Percentiles rank a stretch among this genome's conserved stretches.
Evolutionary conservation across 2,888 invertebrate species (phyloP).

Genomic region (Nomada flava): DNA sequence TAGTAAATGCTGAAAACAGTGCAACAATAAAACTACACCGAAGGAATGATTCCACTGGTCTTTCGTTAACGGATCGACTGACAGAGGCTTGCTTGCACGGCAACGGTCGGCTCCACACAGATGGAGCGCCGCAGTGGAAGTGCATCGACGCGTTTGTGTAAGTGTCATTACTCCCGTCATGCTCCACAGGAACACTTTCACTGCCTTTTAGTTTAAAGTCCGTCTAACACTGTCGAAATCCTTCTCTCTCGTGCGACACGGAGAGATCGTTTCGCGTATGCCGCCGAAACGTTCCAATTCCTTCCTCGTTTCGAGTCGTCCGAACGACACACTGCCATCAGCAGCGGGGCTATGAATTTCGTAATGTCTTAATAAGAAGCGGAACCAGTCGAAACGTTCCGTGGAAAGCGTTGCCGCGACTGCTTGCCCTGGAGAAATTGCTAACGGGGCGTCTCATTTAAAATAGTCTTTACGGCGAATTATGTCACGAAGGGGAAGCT

Average conservation of each 20-base stretch:
- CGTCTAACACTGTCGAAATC: constrained; percentile 72
- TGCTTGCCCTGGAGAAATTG: neutral
- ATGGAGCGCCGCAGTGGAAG: constrained; percentile 19
- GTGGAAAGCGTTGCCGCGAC: neutral
- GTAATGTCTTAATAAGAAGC: constrained; percentile 40
- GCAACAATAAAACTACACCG: too few relatives aligned
- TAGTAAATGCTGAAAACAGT: too few relatives aligned
- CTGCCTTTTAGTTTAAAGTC: constrained; percentile 79
- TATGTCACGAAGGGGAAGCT: constrained; percentile 7
- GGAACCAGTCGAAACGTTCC: constrained; percentile 23
- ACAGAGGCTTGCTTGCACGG: constrained; percentile 5
- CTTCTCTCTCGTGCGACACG: constrained; percentile 34
- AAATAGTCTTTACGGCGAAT: constrained; percentile 21
- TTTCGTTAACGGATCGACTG: constrained; percentile 35
- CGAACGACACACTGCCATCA: constrained; percentile 8
- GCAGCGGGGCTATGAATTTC: constrained; percentile 31
- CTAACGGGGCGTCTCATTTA: constrained; percentile 8
- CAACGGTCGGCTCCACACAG: constrained; percentile 37
- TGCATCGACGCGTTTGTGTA: constrained; percentile 48
- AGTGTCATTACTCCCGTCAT: constrained; percentile 82
- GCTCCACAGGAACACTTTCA: constrained; percentile 81
- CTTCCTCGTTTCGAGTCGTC: constrained; percentile 23
- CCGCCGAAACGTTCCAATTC: constrained; percentile 35
- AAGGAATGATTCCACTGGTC: too few relatives aligned
- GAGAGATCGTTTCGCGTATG: constrained; percentile 27